Base-by-base conservation (phyloP, 2,797 vertebrate genomes). In the Anabacerthia variegaticeps region DNA sequence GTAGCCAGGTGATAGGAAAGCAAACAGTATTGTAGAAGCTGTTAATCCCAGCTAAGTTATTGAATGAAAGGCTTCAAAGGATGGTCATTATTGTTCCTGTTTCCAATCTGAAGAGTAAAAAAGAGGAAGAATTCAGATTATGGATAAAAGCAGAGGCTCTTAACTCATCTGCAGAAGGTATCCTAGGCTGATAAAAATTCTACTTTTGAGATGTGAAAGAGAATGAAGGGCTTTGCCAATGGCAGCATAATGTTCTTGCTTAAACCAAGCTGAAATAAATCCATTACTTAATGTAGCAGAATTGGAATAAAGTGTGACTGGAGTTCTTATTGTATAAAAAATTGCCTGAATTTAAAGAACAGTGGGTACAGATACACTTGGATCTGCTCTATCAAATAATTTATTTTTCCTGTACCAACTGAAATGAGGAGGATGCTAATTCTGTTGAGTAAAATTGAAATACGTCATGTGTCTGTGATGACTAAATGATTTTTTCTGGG, bases 201-300 rank as follows among this genome's bases (percentile, higher is more conserved):
- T 74, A 16, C 24, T 83, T 92, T 85, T 87, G 61, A 56, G 37
- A 74, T 1, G 5, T 74, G 48, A 63, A 88, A 82, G 54, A 34
- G 12, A 74, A 90, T 90, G 41, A 85, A 89, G 80, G 10, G 23
- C 36, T 85, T 83, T 89, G 79, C 56, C 13, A 22, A 68, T 67
- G 91, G 72, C 39, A 89, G 46, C 43, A 66, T 65, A 93, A 88
- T 88, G 74, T 91, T 93, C 89, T 88, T 85, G 51, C 69, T 92
- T 92, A 91, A 96, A 96, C 36, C 58, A 85, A 81, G 72, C 87
- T 92, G 89, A 96, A 96, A 88, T 88, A 94, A 96, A 94, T 82
- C 49, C 72, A 89, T 92, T 92, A 89, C 65, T 91, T 95, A 94
- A 93, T 85, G 65, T 69, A 80, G 30, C 37, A 83, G 56, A 91